Evolutionary conservation across 2,113 vertebrate species (phyloP).

Genomic region (Microcebus ravelobensis): DNA sequence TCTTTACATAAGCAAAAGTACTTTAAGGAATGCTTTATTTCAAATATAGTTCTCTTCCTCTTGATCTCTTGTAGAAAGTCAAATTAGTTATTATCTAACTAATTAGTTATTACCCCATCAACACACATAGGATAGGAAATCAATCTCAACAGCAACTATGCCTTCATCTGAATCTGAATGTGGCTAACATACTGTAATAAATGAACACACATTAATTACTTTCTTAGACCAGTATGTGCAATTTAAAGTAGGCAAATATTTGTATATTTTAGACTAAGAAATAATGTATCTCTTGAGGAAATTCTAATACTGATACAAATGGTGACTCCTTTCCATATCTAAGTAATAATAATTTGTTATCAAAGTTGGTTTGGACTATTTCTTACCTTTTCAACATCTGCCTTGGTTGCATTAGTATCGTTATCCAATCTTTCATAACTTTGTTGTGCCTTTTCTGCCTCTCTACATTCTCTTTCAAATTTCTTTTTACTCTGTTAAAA

Average conservation of each 20-base stretch:
- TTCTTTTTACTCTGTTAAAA: slow-evolving; percentile 96
- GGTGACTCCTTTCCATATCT: not conserved
- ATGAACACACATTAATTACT: not conserved
- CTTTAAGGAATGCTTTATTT: slow-evolving; percentile 39
- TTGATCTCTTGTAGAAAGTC: not conserved
- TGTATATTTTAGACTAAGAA: slow-evolving; percentile 39
- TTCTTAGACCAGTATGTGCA: slow-evolving; percentile 20
- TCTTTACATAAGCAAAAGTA: not conserved
- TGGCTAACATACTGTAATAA: not conserved
- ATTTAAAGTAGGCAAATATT: slow-evolving; percentile 35
- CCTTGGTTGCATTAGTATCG: slow-evolving; percentile 98
- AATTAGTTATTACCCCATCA: not conserved
- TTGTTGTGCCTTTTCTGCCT: slow-evolving; percentile 96
- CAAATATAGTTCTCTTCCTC: not conserved
- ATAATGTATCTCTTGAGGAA: not conserved
- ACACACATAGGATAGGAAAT: not conserved
- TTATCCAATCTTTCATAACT: slow-evolving; percentile 95
- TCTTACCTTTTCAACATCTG: slow-evolving; percentile 98
- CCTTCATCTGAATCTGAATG: slow-evolving; percentile 41
- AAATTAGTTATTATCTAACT: not conserved
- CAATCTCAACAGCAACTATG: not conserved
- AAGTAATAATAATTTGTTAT: not conserved
- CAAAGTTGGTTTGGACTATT: not conserved
- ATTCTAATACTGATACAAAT: not conserved
- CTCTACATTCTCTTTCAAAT: slow-evolving; percentile 98